Conservation (phyloP, 2,797 vertebrate genomes). For the Premnoplex brunnescens region DNA sequence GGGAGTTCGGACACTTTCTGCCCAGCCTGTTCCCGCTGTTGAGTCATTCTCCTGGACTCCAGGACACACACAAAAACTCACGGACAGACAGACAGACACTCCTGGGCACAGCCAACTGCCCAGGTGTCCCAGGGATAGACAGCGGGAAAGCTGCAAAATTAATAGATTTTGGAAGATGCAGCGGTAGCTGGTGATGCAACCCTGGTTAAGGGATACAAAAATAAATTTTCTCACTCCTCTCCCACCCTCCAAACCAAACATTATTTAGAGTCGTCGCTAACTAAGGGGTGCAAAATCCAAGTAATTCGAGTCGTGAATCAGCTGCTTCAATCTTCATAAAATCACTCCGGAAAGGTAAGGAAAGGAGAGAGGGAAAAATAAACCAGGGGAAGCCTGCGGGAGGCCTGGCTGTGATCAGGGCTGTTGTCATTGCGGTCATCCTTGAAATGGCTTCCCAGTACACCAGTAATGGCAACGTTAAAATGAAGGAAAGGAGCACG, state of each 20-base stretch:
- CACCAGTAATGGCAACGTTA: background rate
- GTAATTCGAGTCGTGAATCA: background rate
- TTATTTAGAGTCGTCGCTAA: background rate
- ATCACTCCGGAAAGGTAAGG: background rate
- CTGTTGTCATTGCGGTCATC: constrained; percentile 8
- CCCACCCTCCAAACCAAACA: background rate
- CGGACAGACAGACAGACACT: background rate
- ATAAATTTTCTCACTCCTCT: background rate
- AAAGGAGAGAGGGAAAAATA: background rate
- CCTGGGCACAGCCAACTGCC: background rate
- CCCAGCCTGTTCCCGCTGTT: fast-evolving
- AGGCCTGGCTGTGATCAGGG: background rate
- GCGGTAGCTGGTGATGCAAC: background rate
- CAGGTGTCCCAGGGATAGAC: fast-evolving
- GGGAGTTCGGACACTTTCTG: background rate
- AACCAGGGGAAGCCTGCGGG: background rate
- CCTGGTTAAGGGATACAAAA: background rate
- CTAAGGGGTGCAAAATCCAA: background rate
- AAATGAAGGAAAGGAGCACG: background rate
- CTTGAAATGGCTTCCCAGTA: constrained; percentile 8
- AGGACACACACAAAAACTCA: fast-evolving
- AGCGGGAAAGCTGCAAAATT: background rate
- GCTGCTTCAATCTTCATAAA: background rate
- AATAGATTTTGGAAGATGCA: background rate
- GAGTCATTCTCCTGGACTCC: background rate